Percentiles rank a stretch among this genome's conserved stretches.
Evolutionary conservation across 2,113 vertebrate genomes (phyloP).

Genomic region (Paratilapia polleni): DNA sequence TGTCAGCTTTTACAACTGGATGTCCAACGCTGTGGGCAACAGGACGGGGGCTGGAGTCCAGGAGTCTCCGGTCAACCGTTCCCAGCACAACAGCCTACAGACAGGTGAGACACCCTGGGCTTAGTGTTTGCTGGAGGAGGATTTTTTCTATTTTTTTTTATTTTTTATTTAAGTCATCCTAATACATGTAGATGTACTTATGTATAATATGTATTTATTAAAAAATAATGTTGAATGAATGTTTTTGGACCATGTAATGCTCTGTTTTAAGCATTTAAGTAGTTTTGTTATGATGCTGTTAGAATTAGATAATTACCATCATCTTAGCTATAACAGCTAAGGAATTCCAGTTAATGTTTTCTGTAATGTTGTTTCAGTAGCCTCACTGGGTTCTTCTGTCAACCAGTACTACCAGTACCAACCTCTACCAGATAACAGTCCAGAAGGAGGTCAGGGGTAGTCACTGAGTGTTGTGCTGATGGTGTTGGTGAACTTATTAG

Average conservation of each 20-base stretch:
- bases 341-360: neutral
- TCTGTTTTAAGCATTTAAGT: neutral
- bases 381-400: conserved; percentile 50
- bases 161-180: no score
- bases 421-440: conserved; percentile 38
- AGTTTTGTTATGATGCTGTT: neutral
- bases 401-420: conserved; percentile 53
- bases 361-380: conserved; percentile 43
- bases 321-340: neutral
- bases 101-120: conserved; percentile 81
- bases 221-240: no score
- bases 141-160: neutral
- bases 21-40: conserved; percentile 97
- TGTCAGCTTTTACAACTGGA: conserved; percentile 99
- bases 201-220: neutral
- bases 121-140: fast-evolving
- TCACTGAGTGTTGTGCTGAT: conserved; percentile 49
- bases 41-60: conserved; percentile 86
- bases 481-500: conserved; percentile 38
- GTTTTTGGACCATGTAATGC: neutral
- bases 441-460: conserved; percentile 64
- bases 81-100: conserved; percentile 92
- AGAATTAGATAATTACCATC: fast-evolving
- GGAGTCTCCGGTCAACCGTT: conserved; percentile 88
- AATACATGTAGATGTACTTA: no score